These are phyloP conservation scores for Sebastes oblongus DNA, from an alignment of 2,797 vertebrate species.

Conservation along the genomic window DNA sequence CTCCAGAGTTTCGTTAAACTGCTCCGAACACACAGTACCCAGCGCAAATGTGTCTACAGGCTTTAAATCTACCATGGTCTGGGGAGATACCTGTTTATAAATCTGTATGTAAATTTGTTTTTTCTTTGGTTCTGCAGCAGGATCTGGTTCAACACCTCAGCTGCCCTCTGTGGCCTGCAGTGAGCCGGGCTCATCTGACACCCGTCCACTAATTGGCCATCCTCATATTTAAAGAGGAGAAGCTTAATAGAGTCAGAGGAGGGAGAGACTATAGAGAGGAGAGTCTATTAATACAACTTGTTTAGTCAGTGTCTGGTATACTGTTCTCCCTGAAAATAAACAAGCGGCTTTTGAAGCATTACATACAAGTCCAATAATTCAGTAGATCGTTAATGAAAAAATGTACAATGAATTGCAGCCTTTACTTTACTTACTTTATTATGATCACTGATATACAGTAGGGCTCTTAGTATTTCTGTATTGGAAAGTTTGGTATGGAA, in stretches of 20 bases:
- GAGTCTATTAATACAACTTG: conserved; percentile 11
- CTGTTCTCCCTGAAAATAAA: background rate
- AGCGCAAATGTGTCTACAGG: background rate
- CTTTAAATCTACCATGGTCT: too few relatives aligned
- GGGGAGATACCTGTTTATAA: background rate
- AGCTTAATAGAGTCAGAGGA: conserved; percentile 49
- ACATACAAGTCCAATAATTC: background rate
- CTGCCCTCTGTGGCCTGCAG: conserved; percentile 27
- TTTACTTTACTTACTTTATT: background rate
- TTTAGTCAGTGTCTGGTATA: background rate
- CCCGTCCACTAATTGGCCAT: conserved; percentile 54
- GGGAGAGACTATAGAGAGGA: conserved; percentile 38
- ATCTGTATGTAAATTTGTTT: background rate
- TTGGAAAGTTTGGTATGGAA: background rate
- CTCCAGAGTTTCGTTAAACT: background rate
- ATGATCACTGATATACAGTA: background rate
- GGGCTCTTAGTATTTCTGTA: background rate
- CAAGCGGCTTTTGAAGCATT: background rate
- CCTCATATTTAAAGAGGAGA: conserved; percentile 11
- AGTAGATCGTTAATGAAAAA: background rate
- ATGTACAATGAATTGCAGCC: background rate
- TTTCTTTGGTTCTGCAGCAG: conserved; percentile 7
- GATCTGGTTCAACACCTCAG: conserved; percentile 18
- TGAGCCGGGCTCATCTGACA: conserved; percentile 44
- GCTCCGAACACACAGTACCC: background rate